Base-by-base conservation (phyloP, 1,140 invertebrate genomes). In the Protaetia brevitarsis region DNA sequence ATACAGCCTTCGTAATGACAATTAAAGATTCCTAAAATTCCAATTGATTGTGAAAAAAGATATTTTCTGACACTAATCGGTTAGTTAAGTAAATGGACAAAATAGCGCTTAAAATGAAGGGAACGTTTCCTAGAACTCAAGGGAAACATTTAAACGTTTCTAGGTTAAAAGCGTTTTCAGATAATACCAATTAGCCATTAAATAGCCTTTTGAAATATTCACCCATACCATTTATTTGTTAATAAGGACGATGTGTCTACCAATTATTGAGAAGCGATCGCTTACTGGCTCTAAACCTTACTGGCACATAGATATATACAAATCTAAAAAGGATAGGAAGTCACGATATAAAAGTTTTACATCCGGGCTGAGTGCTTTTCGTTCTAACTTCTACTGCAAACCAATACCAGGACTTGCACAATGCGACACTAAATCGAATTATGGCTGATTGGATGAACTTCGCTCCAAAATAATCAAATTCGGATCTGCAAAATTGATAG, bases 401-500 rank as follows among this genome's bases (percentile, higher is more conserved):
- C 57, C 57, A n/a, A 29, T 59, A 59, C 30, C 57, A 29, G 29
- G 26, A 59, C 57, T 59, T 59, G 57, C 57, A 59, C 57, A 59
- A 29, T 59, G 29, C 26, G 57, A 59, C 28, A 59, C 57, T 59
- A 59, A 59, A 59, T 59, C 29, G 57, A 59, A 59, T 59, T 28
- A 59, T 51, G 21, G 41, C 41, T 51, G 41, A 51, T 29, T 59
- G 57, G 41, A 51, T 51, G 41, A 51, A 19, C 19, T 51, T 23
- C 21, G 41, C 19, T 51, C 41, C 41, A 51, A 51, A 51, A 51
- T 51, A 51, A 51, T 51, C 41, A 51, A 51, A 51, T 51, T 51
- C 41, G 41, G 41, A 51, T 51, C 41, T 51, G 41, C 41, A 51
- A 19, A 59, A 59, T 59, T 59, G 57, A 19, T 31, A 59, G 26